A percentile compares a stretch with the other conserved stretches of the same genome.
Evolutionary conservation across 2,888 invertebrate genomes (phyloP).

Genomic region (Gnatocerus cornutus): DNA sequence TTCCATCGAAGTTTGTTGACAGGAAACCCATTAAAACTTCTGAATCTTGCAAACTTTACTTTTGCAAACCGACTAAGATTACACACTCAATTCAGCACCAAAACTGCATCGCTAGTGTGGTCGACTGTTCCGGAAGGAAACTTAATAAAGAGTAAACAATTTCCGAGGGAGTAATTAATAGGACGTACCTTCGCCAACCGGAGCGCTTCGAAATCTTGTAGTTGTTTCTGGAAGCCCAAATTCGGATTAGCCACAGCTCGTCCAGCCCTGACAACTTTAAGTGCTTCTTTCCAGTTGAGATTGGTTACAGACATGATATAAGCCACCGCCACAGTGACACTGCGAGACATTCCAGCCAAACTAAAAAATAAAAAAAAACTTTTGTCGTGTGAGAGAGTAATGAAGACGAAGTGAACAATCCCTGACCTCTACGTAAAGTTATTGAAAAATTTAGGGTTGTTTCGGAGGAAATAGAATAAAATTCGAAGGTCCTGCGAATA

Average conservation of each 20-base stretch:
- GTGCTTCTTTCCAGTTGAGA: conserved; percentile 92
- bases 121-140: conserved; percentile 13
- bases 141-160: conserved; percentile 12
- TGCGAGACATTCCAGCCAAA: conserved; percentile 96
- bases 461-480: not conserved
- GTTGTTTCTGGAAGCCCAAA: conserved; percentile 94
- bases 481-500: conserved; percentile 1
- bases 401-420: not conserved
- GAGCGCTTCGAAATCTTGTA: conserved; percentile 91
- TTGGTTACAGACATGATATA: conserved; percentile 96
- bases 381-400: not conserved
- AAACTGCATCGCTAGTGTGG: not conserved
- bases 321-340: conserved; percentile 95
- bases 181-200: conserved; percentile 82
- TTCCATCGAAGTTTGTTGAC: no score
- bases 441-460: no score
- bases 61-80: not conserved
- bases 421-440: no score
- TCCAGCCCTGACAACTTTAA: conserved; percentile 94
- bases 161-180: no score
- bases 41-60: no score
- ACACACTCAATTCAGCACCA: conserved; percentile 2
- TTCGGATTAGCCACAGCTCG: conserved; percentile 96
- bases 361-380: conserved; percentile 71
- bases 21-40: not conserved